Conservation (phyloP, 2,113 vertebrate genomes). For the Strigops habroptila region DNA sequence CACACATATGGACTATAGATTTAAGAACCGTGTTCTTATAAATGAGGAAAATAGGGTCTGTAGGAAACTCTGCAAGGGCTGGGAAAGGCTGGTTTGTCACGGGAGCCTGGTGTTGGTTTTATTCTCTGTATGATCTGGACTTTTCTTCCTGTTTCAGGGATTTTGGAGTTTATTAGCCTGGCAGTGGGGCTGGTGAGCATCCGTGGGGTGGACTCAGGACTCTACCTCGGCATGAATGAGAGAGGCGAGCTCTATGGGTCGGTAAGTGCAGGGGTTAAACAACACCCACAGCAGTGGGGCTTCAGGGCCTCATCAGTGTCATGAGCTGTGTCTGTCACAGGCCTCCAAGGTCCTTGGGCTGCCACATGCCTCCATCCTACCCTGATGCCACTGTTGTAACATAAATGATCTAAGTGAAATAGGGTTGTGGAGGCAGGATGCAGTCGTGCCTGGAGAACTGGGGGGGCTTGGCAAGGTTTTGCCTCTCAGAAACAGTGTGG, state of each 20-base stretch:
- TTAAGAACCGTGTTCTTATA: not conserved
- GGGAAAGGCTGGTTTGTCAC: not conserved
- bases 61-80: not conserved
- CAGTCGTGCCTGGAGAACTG: not conserved
- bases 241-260: constrained; percentile 97
- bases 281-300: not conserved
- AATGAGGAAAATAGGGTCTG: not conserved
- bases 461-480: not conserved
- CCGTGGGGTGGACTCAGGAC: constrained; percentile 94
- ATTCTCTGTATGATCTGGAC: not conserved
- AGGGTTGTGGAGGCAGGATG: not conserved
- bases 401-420: accelerated
- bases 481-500: not conserved
- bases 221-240: constrained; percentile 98
- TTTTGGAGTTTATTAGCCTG: constrained; percentile 98
- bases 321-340: not conserved
- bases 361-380: not conserved
- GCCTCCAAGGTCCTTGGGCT: not conserved
- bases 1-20: accelerated
- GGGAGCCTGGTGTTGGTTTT: not conserved
- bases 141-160: constrained; percentile 78
- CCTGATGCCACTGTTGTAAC: not conserved
- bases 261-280: constrained; percentile 80
- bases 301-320: accelerated
- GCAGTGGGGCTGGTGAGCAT: constrained; percentile 99